Percentiles rank a stretch among this genome's conserved stretches.
phyloP scores from a whole-genome alignment of 2,888 invertebrate species.

The Eueremaeus valkanovi region DNA sequence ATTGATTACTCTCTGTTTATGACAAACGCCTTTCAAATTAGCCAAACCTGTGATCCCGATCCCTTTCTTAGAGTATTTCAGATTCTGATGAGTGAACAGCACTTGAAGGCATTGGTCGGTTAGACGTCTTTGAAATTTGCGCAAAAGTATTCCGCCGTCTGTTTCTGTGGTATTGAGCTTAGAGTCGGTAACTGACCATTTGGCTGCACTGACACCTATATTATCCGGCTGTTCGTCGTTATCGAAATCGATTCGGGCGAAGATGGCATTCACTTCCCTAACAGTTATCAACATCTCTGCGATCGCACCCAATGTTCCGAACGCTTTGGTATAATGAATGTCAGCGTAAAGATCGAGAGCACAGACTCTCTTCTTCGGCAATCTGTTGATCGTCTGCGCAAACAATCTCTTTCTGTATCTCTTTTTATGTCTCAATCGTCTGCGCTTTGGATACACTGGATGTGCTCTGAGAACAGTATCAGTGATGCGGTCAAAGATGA shows the following conservation, averaged over 20 bases:
- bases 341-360: conserved; percentile 5
- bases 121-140: background rate
- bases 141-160: background rate
- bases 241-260: background rate
- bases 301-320: background rate
- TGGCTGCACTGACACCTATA: background rate
- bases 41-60: conserved; percentile 5
- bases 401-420: background rate
- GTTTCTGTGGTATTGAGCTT: background rate
- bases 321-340: background rate
- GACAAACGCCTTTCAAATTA: conserved; percentile 1
- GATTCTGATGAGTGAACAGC: conserved; percentile 1
- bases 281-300: conserved; percentile 16
- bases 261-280: background rate
- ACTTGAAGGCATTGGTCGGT: background rate
- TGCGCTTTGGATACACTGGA: background rate
- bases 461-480: background rate
- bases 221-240: background rate
- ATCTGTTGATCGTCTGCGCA: background rate
- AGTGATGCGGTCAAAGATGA: background rate
- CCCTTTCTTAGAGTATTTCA: background rate
- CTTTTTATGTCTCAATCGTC: background rate
- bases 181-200: background rate
- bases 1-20: background rate
- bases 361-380: conserved; percentile 2